Evolutionary conservation across 64 coral and sea anemone species (phyloP), one percentile per base, ranked within the genome.

Genomic region (Montipora capricornis): DNA sequence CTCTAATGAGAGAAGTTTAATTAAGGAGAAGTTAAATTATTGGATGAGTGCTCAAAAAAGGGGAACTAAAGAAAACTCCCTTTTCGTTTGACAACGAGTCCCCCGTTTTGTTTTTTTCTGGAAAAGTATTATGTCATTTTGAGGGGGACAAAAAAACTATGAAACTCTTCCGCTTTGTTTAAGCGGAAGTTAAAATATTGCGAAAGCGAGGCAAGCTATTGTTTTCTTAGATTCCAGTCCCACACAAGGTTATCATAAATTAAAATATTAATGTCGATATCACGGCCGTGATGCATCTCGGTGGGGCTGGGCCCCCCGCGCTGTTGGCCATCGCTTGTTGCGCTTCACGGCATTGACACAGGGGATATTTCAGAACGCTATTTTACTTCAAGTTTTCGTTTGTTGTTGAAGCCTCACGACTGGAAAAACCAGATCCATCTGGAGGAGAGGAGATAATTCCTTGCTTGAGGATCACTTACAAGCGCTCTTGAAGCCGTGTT

Each of bases 291-390:
- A 92, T 97, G 96, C 96, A 97, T 97, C 88, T 79, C 90, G 95
- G 94, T 95, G 96, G 95, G 96, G 96, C 84, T 97, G 96, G 95
- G 93, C 96, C 96, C 95, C 96, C 96, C 96, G 96, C 96, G 92
- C 92, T 76, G 96, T 92, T 78, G 73, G 89, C 61, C 14, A 64
- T 64, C 61, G 61, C 96, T 95, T 93, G 96, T 97, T 97, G 96
- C 93, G 96, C 93, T 97, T 97, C 96, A 97, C 93, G 92, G 96
- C 96, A 97, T 97, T 97, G 96, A 97, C 96, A 95, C 87, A 95
- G 96, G 93, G 96, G 88, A 95, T 89, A 92, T 97, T 97, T 97
- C 96, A 88, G 96, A 97, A 95, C 96, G 93, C 87, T 94, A 95
- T 97, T 97, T 97, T 91, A 89, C 88, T 92, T 92, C 76, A 97